A percentile compares a stretch with the other conserved stretches of the same genome.
Evolutionary conservation across 2,113 vertebrate species (phyloP).

Genomic region (Lophura nycthemera): DNA sequence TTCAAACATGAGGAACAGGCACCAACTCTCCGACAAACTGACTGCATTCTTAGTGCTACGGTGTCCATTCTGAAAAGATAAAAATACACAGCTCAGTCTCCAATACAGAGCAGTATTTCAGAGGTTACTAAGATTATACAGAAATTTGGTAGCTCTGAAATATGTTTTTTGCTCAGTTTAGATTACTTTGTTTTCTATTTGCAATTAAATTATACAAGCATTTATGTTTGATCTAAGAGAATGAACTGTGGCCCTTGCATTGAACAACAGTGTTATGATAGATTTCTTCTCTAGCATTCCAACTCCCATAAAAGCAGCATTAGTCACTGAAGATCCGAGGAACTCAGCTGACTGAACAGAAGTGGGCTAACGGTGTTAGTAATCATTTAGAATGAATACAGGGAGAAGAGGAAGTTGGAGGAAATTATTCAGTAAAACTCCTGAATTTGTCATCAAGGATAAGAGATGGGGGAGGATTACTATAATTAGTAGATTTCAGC

Average conservation of each 20-base stretch:
- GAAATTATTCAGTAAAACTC: slow-evolving; percentile 31
- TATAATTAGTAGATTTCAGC: slow-evolving; percentile 56
- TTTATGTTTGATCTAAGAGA: background rate
- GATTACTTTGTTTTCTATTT: background rate
- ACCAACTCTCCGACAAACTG: slow-evolving; percentile 47
- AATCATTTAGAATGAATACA: slow-evolving; percentile 10
- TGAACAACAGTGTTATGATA: background rate
- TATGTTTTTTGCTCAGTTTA: background rate
- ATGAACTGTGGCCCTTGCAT: background rate
- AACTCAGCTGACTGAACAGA: background rate
- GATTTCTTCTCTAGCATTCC: background rate
- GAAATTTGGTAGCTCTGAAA: background rate
- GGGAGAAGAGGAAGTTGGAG: background rate
- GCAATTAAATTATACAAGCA: background rate
- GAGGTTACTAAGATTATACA: background rate
- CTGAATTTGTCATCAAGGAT: slow-evolving; percentile 36
- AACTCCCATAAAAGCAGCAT: background rate
- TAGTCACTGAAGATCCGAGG: background rate
- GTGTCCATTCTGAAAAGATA: slow-evolving; percentile 39
- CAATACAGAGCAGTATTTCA: background rate
- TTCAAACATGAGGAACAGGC: slow-evolving; percentile 64
- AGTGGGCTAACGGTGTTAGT: background rate
- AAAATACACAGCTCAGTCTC: background rate
- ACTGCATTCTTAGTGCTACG: slow-evolving; percentile 76
- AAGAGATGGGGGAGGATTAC: slow-evolving; percentile 7